phyloP scores from a whole-genome alignment of 2,113 vertebrate species.

The Tragelaphus scriptus region DNA sequence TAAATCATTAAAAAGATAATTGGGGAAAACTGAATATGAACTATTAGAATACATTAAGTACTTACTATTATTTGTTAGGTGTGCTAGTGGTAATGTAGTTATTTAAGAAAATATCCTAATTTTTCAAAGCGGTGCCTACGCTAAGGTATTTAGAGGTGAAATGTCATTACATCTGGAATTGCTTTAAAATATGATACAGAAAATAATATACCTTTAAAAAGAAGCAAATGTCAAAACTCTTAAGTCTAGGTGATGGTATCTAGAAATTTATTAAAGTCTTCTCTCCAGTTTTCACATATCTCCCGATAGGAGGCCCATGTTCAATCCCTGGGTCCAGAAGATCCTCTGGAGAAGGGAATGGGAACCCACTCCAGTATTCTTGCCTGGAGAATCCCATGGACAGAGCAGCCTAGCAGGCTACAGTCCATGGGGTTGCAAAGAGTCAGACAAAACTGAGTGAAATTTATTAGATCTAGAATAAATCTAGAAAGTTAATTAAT shows the following conservation, averaged over 20 bases:
- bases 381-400: not conserved
- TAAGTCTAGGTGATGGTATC: not conserved
- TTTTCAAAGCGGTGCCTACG: not conserved
- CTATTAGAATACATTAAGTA: not conserved
- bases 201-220: not conserved
- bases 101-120: not conserved
- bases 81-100: not conserved
- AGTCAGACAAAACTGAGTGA: not conserved
- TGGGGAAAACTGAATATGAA: not conserved
- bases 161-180: not conserved
- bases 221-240: not conserved
- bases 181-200: slow-evolving; percentile 1
- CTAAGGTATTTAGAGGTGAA: not conserved
- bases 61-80: not conserved
- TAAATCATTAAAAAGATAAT: not conserved
- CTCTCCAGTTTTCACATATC: not conserved
- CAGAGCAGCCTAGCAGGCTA: not conserved
- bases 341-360: not conserved
- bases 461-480: not conserved
- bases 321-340: not conserved
- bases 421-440: not conserved
- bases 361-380: not conserved
- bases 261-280: not conserved
- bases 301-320: not conserved
- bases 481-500: not conserved